phyloP scores from a whole-genome alignment of 2,113 vertebrate genomes.

The Bubalus kerabau region DNA sequence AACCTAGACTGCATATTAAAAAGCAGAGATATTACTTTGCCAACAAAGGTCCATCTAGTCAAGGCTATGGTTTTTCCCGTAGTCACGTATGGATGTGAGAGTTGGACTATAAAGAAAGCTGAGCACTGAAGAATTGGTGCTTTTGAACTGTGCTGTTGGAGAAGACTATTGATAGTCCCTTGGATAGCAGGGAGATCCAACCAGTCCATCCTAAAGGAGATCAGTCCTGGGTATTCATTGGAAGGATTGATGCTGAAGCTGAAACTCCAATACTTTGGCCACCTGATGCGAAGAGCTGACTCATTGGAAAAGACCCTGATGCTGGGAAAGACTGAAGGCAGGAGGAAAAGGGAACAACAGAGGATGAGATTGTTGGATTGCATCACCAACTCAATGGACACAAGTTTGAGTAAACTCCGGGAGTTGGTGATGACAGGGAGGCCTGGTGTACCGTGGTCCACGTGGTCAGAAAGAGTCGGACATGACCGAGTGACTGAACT shows the following conservation, averaged over 20 bases:
- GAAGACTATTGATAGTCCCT: not conserved
- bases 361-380: not conserved
- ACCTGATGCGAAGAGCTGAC: not conserved
- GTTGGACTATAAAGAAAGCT: not conserved
- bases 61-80: not conserved
- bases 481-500: not conserved
- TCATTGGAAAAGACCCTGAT: not conserved
- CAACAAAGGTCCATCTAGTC: not conserved
- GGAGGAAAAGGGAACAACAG: not conserved
- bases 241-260: not conserved
- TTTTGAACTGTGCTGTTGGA: not conserved
- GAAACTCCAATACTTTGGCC: not conserved
- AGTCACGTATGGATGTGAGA: not conserved
- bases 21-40: not conserved
- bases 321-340: not conserved
- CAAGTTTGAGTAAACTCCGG: not conserved
- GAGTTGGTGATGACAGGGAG: not conserved
- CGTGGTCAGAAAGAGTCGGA: fast-evolving
- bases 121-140: not conserved
- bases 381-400: not conserved
- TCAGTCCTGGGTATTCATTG: not conserved
- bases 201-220: not conserved
- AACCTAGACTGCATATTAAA: not conserved
- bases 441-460: fast-evolving
- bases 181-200: not conserved